phyloP scores from a whole-genome alignment of 2,797 vertebrate species.

The Neoniphon sammara region DNA sequence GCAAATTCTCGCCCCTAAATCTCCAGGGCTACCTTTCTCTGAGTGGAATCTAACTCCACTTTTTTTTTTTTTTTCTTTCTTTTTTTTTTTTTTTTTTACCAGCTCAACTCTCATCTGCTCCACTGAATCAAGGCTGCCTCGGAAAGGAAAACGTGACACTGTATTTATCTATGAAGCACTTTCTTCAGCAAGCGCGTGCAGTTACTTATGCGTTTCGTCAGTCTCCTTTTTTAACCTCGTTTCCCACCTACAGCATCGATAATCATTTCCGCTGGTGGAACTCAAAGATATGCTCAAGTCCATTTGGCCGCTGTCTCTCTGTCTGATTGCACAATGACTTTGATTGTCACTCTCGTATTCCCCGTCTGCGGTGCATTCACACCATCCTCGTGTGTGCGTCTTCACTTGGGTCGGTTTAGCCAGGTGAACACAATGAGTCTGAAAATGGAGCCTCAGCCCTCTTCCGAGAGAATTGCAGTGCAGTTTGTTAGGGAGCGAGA shows the following conservation, averaged over 20 bases:
- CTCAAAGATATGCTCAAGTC: neutral
- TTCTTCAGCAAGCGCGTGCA: slow-evolving; percentile 39
- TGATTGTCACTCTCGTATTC: too few species aligned
- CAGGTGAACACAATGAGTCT: slow-evolving; percentile 22
- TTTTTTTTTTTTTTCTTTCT: slow-evolving; percentile 20
- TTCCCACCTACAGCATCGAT: neutral
- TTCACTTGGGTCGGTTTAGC: slow-evolving; percentile 14
- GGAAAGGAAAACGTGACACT: slow-evolving; percentile 36
- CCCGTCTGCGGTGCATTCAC: neutral
- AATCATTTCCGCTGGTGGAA: neutral
- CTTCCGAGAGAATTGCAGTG: slow-evolving; percentile 31
- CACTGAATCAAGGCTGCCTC: slow-evolving; percentile 60
- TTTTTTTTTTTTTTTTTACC: too few species aligned
- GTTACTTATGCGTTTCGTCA: slow-evolving; percentile 62
- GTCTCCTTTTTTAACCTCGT: neutral
- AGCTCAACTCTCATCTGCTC: slow-evolving; percentile 70
- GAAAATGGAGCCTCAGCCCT: slow-evolving; percentile 18
- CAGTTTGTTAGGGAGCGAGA: slow-evolving; percentile 11
- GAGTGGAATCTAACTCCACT: slow-evolving; percentile 72
- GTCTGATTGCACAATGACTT: too few species aligned
- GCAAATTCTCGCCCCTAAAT: slow-evolving; percentile 77
- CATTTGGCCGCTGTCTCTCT: neutral
- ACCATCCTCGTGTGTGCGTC: slow-evolving; percentile 8
- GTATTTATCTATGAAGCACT: slow-evolving; percentile 56
- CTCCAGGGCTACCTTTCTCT: slow-evolving; percentile 74